Evolutionary conservation across 2,113 vertebrate species (phyloP).

Genomic region (Glaucomys volans): DNA sequence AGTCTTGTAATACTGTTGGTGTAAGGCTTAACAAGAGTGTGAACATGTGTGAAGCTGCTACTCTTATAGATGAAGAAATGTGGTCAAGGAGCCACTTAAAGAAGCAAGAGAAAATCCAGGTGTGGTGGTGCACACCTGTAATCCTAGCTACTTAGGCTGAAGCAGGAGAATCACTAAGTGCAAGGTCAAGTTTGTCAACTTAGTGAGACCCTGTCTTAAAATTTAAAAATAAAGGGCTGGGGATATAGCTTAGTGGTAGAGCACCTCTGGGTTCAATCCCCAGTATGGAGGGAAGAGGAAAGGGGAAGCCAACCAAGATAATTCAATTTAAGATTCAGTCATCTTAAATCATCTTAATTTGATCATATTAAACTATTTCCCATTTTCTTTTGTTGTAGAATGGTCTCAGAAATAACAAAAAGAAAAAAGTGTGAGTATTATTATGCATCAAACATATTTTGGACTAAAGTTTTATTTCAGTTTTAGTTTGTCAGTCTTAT

Average conservation of each 20-base stretch:
- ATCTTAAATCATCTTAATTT: not conserved
- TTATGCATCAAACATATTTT: not conserved
- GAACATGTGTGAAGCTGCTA: not conserved
- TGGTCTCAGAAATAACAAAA: not conserved
- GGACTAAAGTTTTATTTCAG: constrained; percentile 21
- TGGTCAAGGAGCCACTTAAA: not conserved
- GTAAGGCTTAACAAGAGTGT: not conserved
- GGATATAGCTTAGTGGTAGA: not conserved
- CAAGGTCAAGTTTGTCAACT: not conserved
- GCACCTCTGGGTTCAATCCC: not conserved
- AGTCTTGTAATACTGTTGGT: not conserved
- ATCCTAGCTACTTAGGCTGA: not conserved
- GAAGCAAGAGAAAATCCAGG: not conserved
- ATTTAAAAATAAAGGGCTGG: not conserved
- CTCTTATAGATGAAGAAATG: not conserved
- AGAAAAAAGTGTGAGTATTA: constrained; percentile 58
- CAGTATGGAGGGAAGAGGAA: not conserved
- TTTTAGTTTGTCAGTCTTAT: not conserved
- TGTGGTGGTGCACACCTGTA: not conserved
- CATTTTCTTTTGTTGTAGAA: constrained; percentile 70
- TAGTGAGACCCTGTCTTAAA: not conserved
- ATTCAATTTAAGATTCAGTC: not conserved
- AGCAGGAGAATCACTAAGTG: not conserved
- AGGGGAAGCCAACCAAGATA: not conserved
- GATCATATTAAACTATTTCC: not conserved